Conservation (phyloP, 2,888 invertebrate genomes). For the Stenichneumon culpator region DNA sequence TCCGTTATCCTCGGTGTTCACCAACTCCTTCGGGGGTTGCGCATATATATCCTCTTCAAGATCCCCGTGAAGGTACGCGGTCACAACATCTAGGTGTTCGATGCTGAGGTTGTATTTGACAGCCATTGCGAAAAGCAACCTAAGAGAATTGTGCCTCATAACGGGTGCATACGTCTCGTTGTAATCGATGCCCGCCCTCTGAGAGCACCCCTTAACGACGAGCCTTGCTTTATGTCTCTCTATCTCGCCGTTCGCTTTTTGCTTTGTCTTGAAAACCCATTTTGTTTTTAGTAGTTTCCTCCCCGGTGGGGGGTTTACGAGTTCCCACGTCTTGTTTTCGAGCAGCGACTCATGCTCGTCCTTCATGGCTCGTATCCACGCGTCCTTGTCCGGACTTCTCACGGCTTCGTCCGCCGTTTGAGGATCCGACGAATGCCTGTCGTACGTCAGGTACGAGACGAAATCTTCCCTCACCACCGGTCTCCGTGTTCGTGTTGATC, state of each 20-base stretch:
- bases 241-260: constrained; percentile 12
- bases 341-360: background rate
- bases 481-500: too few relatives aligned
- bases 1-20: background rate
- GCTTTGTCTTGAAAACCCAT: constrained; percentile 37
- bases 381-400: too few relatives aligned
- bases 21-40: constrained; percentile 60
- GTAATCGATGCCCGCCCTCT: constrained; percentile 74
- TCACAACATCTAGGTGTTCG: constrained; percentile 74
- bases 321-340: too few relatives aligned
- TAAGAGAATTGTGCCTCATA: constrained; percentile 69
- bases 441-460: too few relatives aligned
- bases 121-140: constrained; percentile 72
- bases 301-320: too few relatives aligned
- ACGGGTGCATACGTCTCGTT: constrained; percentile 75
- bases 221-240: constrained; percentile 51
- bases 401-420: too few relatives aligned
- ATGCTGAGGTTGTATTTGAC: constrained; percentile 68
- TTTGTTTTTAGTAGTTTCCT: too few relatives aligned
- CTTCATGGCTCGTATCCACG: too few relatives aligned
- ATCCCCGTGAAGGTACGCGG: constrained; percentile 76
- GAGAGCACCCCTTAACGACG: constrained; percentile 74
- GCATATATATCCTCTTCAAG: constrained; percentile 74
- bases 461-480: too few relatives aligned
- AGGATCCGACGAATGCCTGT: too few relatives aligned